These are phyloP conservation scores for Sebastes minor DNA, from an alignment of 2,797 vertebrate species.

Conservation along the genomic window DNA sequence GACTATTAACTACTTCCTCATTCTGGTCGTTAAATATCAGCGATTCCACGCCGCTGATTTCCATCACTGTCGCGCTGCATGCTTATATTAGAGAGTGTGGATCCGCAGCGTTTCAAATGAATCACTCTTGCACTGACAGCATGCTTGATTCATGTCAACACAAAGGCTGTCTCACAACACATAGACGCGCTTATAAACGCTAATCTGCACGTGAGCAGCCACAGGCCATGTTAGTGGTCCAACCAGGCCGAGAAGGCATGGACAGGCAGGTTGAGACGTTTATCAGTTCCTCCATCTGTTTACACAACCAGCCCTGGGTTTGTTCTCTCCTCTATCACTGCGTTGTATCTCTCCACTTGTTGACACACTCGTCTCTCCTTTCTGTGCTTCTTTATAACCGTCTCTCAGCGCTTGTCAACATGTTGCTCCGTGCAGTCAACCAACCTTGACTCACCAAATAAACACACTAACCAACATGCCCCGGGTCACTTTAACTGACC, in stretches of 20 bases:
- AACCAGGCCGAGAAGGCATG: neutral
- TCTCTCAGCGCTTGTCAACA: slow-evolving; percentile 34
- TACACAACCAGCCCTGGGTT: slow-evolving; percentile 62
- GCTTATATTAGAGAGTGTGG: neutral
- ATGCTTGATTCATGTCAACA: neutral
- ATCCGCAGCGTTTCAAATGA: slow-evolving; percentile 6
- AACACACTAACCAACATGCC: slow-evolving; percentile 36
- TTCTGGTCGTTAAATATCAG: slow-evolving; percentile 27
- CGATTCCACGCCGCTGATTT: neutral
- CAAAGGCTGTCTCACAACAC: slow-evolving; percentile 41
- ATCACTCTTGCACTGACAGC: slow-evolving; percentile 1
- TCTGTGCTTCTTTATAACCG: slow-evolving; percentile 63
- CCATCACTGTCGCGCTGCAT: neutral
- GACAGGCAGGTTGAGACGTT: slow-evolving; percentile 24
- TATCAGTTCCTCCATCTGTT: slow-evolving; percentile 70
- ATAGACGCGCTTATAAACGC: neutral
- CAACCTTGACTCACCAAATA: slow-evolving; percentile 59
- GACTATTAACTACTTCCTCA: slow-evolving; percentile 64
- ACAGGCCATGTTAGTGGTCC: slow-evolving; percentile 16
- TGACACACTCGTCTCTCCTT: slow-evolving; percentile 66
- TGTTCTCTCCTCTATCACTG: slow-evolving; percentile 57
- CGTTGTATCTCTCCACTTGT: slow-evolving; percentile 62
- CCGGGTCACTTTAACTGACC: slow-evolving; percentile 44
- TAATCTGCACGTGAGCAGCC: neutral
- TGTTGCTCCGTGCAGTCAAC: slow-evolving; percentile 31